A percentile compares a stretch with the other conserved stretches of the same genome.
Evolutionary conservation across 2,113 vertebrate genomes (phyloP).

Genomic region (Felis chaus): DNA sequence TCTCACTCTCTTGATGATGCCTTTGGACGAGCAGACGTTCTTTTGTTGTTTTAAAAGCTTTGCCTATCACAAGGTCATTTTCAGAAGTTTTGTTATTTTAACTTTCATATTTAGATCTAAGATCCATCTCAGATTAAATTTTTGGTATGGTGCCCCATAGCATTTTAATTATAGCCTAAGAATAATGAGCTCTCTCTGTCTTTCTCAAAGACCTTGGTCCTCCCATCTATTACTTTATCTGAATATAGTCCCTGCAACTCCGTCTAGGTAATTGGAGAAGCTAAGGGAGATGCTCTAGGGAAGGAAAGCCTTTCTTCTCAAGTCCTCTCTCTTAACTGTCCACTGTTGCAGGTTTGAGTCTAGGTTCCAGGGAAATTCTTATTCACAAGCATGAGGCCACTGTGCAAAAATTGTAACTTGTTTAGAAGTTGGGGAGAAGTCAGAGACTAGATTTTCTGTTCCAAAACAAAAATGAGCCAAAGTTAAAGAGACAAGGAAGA

Average conservation of each 20-base stretch:
- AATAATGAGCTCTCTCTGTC: not conserved
- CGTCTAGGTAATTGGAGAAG: not conserved
- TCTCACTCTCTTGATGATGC: not conserved
- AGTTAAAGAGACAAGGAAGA: not conserved
- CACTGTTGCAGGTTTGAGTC: not conserved
- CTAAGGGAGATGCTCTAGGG: not conserved
- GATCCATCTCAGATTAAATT: not conserved
- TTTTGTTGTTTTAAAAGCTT: conserved; percentile 2
- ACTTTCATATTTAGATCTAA: not conserved
- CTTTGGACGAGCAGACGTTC: not conserved
- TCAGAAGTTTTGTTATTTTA: conserved; percentile 21
- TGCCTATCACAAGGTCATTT: not conserved
- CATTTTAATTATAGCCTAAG: not conserved
- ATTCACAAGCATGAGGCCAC: not conserved
- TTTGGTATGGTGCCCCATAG: not conserved
- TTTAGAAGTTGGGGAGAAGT: not conserved
- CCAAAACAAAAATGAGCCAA: not conserved
- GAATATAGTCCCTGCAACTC: not conserved
- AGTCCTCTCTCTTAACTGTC: not conserved
- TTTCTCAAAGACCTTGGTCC: not conserved
- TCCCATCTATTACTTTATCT: not conserved
- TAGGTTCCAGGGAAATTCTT: not conserved
- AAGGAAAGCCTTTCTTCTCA: not conserved
- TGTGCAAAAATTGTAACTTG: not conserved
- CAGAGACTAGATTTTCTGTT: not conserved